These are phyloP conservation scores for Elgaria multicarinata DNA, from an alignment of 2,113 vertebrate species.

Conservation along the genomic window DNA sequence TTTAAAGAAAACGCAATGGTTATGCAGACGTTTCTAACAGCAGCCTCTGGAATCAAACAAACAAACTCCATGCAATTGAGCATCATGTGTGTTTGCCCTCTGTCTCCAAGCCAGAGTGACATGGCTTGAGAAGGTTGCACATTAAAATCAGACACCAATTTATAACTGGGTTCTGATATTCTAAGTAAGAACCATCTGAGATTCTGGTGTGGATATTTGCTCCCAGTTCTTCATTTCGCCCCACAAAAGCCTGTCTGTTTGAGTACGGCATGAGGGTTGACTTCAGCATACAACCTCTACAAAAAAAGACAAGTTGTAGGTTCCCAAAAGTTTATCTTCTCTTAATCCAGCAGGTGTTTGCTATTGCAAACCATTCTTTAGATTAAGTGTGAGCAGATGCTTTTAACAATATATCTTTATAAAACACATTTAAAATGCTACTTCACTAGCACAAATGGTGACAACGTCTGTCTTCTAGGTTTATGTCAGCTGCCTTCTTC, in stretches of 20 bases:
- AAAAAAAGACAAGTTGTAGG: conserved; percentile 36
- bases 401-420: conserved; percentile 64
- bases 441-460: conserved; percentile 58
- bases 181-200: background rate
- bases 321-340: conserved; percentile 65
- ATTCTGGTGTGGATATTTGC: background rate
- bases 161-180: background rate
- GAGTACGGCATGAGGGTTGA: conserved; percentile 33
- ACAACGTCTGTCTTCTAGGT: conserved; percentile 68
- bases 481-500: conserved; percentile 76
- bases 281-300: background rate
- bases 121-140: background rate
- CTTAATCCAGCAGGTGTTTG: conserved; percentile 66
- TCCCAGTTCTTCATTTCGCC: background rate
- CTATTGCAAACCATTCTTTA: conserved; percentile 70
- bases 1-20: background rate
- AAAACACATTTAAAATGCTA: conserved; percentile 67
- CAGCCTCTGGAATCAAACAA: background rate
- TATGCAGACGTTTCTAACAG: background rate
- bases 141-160: background rate
- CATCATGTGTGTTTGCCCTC: background rate
- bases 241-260: conserved; percentile 59
- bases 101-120: background rate
- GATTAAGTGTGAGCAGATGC: conserved; percentile 76
- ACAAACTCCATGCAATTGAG: background rate